Evolutionary conservation across 2,797 vertebrate species (phyloP), one percentile per base, ranked within the genome.

Genomic region (Amazonetta brasiliensis): DNA sequence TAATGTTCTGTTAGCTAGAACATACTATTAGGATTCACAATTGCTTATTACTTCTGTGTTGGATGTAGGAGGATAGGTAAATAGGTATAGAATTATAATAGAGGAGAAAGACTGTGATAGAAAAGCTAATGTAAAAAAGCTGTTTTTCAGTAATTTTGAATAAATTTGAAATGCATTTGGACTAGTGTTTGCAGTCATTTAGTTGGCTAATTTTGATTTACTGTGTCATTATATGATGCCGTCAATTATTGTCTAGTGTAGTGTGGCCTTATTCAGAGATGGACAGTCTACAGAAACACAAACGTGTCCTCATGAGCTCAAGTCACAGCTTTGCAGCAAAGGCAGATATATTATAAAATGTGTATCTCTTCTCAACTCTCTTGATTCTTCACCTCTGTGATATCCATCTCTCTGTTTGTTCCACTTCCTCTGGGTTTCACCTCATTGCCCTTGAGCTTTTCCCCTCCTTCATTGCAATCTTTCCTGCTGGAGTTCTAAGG

Each of bases 381-480:
- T 56, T 28, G 28, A 35, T 78, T 81, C 87, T 78, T 62, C n/a
- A 31, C 23, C 31, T 78, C 54, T 86, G 39, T 94, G 69, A 50
- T 55, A 18, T 6, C 79, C 28, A 6, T 48, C 48, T 69, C 43
- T 69, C 66, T 91, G 72, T 84, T 87, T 82, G 74, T 94, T 94
- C 75, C 60, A n/a, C 72, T 95, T 92, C 50, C 55, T 91, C 82
- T 60, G 87, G 85, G 72, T 64, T 72, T 92, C 84, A 87, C 91
- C 91, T 88, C 46, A 19, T 78, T 95, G 93, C 83, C 93, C 91
- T 72, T 35, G 22, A 78, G 73, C 16, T 78, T 31, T 73, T 94
- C 17, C 31, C 0, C 0, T 85, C 28, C 30, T 52, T 81, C 83
- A 3, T 0, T 54, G 66, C 30, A 50, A 1, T 62, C 78, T 72